Evolutionary conservation across 2,113 vertebrate species (phyloP).

Genomic region (Brachypodius melanocephalos): DNA sequence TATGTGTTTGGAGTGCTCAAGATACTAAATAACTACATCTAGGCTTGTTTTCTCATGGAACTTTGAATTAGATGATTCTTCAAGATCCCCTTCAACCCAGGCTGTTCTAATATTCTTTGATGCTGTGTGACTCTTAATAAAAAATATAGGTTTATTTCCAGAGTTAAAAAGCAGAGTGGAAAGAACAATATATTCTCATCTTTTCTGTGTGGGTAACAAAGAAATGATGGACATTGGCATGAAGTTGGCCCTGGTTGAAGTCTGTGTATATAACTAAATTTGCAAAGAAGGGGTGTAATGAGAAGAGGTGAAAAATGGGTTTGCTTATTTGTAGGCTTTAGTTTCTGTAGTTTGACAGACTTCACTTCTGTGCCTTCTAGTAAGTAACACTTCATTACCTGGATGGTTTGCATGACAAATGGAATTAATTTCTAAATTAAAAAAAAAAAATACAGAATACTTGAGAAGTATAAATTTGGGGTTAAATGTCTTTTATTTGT

Average conservation of each 20-base stretch:
- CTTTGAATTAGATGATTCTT: background rate
- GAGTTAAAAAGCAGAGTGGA: background rate
- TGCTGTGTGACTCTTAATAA: background rate
- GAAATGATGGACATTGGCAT: background rate
- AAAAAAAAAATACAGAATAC: background rate
- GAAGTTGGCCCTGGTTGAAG: background rate
- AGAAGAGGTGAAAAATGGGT: background rate
- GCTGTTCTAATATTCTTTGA: background rate
- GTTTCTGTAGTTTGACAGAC: background rate
- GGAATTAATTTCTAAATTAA: background rate
- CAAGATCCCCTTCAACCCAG: background rate
- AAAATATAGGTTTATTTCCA: background rate
- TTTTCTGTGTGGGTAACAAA: background rate
- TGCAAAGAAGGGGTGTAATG: background rate
- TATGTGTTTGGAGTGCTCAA: accelerated
- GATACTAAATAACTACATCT: background rate
- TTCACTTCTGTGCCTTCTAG: background rate
- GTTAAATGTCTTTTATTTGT: background rate
- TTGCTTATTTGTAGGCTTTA: background rate
- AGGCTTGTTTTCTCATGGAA: background rate
- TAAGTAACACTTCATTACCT: background rate
- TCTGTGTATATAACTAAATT: background rate
- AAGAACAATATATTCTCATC: background rate
- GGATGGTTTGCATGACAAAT: background rate
- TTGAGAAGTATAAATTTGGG: background rate